Evolutionary conservation across 1,140 invertebrate species (phyloP).

Genomic region (Leptonema lineaticorne): DNA sequence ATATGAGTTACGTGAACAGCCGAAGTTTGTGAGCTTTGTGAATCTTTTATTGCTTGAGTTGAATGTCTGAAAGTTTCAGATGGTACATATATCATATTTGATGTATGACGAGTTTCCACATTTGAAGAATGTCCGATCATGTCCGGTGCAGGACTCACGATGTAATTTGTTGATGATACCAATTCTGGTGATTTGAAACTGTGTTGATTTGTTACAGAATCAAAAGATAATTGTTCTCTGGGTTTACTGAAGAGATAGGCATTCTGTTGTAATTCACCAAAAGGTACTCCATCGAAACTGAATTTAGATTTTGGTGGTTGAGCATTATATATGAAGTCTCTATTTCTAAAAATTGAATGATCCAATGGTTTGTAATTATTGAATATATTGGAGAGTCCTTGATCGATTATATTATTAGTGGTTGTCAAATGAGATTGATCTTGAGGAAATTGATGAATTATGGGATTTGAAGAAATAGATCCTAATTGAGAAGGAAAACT

Average conservation of each 20-base stretch:
- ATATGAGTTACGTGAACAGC: conserved; percentile 17
- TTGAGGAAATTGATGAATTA: conserved; percentile 29
- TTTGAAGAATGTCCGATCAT: conserved; percentile 41
- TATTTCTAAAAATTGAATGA: conserved; percentile 35
- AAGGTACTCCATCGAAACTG: conserved; percentile 24
- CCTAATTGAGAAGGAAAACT: conserved; percentile 19
- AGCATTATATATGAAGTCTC: conserved; percentile 30
- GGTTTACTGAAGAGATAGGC: conserved; percentile 32
- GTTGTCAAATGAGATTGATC: conserved; percentile 19
- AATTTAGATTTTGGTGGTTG: conserved; percentile 27
- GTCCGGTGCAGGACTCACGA: conserved; percentile 14
- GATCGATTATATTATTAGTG: conserved; percentile 26
- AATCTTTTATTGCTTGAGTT: conserved; percentile 10
- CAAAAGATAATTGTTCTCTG: conserved; percentile 28
- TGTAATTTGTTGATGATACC: neutral
- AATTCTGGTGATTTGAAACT: conserved; percentile 11
- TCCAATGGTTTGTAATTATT: conserved; percentile 36
- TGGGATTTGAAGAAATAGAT: conserved; percentile 5
- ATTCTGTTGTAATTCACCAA: conserved; percentile 16
- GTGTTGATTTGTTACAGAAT: conserved; percentile 29
- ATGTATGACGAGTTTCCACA: conserved; percentile 27
- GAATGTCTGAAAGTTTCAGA: conserved; percentile 35
- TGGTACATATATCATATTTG: conserved; percentile 36
- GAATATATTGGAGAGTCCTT: conserved; percentile 28
- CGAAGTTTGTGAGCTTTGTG: conserved; percentile 26